Conservation (phyloP, 2,888 invertebrate species). For the Caenorhabditis wallacei region DNA sequence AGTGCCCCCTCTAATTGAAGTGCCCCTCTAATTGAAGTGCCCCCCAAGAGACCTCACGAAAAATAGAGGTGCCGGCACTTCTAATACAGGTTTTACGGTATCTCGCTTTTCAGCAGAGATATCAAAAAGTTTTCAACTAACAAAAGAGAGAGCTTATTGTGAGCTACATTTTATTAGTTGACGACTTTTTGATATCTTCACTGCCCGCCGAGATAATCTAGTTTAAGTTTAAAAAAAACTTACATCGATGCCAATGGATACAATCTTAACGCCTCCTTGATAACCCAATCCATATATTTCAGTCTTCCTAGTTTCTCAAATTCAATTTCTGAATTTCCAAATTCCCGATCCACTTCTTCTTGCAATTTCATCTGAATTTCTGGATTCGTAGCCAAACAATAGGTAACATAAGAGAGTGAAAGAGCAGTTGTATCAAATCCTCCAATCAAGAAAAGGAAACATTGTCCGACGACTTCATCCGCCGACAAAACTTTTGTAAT, state of each 20-base stretch:
- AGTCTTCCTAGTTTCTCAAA: conserved; percentile 61
- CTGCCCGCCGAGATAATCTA: too few species aligned
- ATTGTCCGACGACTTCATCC: conserved; percentile 83
- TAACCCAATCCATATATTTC: conserved; percentile 68
- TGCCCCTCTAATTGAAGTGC: too few species aligned
- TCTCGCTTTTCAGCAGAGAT: too few species aligned
- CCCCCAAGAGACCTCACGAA: too few species aligned
- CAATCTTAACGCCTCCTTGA: conserved; percentile 71
- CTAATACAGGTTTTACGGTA: too few species aligned
- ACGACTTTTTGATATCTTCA: too few species aligned
- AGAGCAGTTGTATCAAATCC: conserved; percentile 86
- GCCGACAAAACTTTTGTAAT: conserved; percentile 61
- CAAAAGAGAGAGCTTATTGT: too few species aligned
- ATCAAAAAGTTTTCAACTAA: too few species aligned
- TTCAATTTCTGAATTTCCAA: conserved; percentile 44
- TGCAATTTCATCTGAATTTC: conserved; percentile 64
- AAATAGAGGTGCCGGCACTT: too few species aligned
- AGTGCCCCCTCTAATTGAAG: too few species aligned
- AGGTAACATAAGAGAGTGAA: conserved; percentile 84
- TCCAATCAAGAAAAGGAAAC: conserved; percentile 85
- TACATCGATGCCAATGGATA: conserved; percentile 70
- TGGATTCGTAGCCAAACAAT: conserved; percentile 84
- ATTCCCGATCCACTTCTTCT: conserved; percentile 64
- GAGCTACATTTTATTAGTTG: too few species aligned
- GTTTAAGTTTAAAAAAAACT: too few species aligned